Percentiles rank a stretch among this genome's conserved stretches.
Evolutionary conservation across 2,113 vertebrate genomes (phyloP).

Genomic region (Dolichallabes microphthalmus): DNA sequence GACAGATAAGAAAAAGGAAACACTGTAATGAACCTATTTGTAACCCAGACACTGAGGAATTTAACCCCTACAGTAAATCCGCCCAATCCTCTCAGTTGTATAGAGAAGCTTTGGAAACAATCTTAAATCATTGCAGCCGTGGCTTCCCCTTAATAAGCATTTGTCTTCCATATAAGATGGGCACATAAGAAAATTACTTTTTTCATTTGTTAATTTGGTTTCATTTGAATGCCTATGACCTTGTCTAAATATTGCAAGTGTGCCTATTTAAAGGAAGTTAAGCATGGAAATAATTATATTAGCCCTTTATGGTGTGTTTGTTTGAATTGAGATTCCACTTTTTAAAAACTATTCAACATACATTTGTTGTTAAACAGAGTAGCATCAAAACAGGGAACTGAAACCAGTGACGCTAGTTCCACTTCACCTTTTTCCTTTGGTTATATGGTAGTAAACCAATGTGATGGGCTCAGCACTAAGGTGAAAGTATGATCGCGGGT

Average conservation of each 20-base stretch:
- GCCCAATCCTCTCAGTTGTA: background rate
- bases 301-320: background rate
- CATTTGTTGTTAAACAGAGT: background rate
- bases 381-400: constrained; percentile 35
- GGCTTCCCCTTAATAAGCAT: background rate
- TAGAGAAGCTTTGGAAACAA: background rate
- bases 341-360: background rate
- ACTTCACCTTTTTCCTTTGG: constrained; percentile 34
- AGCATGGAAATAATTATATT: background rate
- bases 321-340: background rate
- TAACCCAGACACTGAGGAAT: background rate
- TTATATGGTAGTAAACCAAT: constrained; percentile 8
- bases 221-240: background rate
- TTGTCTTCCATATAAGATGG: background rate
- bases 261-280: background rate
- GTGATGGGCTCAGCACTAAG: background rate
- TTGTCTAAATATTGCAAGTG: background rate
- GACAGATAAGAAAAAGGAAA: constrained; percentile 8
- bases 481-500: constrained; percentile 8
- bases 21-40: constrained; percentile 34
- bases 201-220: background rate
- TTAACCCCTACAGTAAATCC: no score
- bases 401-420: constrained; percentile 18
- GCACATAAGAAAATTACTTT: background rate
- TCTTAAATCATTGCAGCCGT: background rate